Base-by-base conservation (phyloP, 1,140 invertebrate species). In the Ceratina japonica region DNA sequence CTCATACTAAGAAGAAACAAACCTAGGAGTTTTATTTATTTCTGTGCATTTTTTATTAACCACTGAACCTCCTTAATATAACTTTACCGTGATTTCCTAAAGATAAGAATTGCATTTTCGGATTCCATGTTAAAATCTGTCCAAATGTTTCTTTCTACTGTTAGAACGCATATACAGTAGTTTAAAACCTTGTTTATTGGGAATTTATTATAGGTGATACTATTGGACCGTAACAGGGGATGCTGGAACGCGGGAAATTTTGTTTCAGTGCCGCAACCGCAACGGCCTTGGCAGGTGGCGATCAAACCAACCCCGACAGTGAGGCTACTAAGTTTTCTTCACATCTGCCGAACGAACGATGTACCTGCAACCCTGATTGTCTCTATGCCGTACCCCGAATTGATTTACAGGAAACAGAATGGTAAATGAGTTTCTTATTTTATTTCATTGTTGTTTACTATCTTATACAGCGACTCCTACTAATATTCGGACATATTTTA, bases 181-280 rank as follows among this genome's bases (percentile, higher is more conserved):
- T 44, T 44, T 44, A 44, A 75, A 15, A 62, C 0, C 27, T 51
- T 13, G 15, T 71, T 24, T 10, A 37, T 56, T 22, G 24, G 4
- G 12, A 31, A 70, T 31, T 76, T 49, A 3, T 64, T 18, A 27
- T 58, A 81, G 75, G 62, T 77, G 59, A 74, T 77, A 86, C 49
- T 62, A 74, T 77, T 77, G 84, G 62, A 80, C 68, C 72, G 80
- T 83, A 84, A 74, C 70, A 82, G 82, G 86, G 80, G 64, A 89
- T 89, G 88, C 88, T 82, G 78, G 82, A 86, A 79, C 75, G 80
- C 81, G 85, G 77, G 71, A 87, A 88, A 68, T 82, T 85, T 73
- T 77, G 75, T 77, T 79, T 82, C 64, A 72, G 70, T 72, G 84
- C 76, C 74, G 76, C 65, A 59, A 66, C 76, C 75, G 61, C 82